Evolutionary conservation across 2,113 vertebrate genomes (phyloP).

Genomic region (Abramis brama): DNA sequence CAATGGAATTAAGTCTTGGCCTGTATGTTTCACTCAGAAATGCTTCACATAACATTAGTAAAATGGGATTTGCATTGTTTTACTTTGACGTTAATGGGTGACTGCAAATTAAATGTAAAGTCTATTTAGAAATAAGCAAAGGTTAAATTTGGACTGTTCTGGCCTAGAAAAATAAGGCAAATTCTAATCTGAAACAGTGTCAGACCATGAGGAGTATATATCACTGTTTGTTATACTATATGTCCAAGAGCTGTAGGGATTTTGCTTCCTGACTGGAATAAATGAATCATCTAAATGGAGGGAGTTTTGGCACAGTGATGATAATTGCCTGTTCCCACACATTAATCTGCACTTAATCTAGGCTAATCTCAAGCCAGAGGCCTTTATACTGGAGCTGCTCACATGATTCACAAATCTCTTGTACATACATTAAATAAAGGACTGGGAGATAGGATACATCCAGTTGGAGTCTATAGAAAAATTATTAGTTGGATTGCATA

Average conservation of each 20-base stretch:
- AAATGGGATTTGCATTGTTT: background rate
- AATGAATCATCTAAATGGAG: slow-evolving; percentile 26
- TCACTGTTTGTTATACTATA: background rate
- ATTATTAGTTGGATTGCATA: too few species aligned
- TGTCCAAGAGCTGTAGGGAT: background rate
- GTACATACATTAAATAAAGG: background rate
- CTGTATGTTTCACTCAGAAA: too few species aligned
- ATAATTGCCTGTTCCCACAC: slow-evolving; percentile 37
- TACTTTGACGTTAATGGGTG: background rate
- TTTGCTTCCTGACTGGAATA: background rate
- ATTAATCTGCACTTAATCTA: slow-evolving; percentile 26
- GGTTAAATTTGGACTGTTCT: background rate
- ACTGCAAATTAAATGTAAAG: background rate
- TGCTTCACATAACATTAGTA: background rate
- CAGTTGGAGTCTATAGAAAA: too few species aligned
- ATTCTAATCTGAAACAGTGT: background rate
- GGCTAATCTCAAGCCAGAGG: slow-evolving; percentile 35
- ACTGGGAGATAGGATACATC: background rate
- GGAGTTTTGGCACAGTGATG: slow-evolving; percentile 25
- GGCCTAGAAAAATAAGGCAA: background rate
- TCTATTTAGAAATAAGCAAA: background rate
- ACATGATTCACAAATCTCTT: background rate
- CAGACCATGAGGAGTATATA: background rate
- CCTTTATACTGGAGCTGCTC: slow-evolving; percentile 23
- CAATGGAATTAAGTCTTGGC: too few species aligned